Percentiles rank a stretch among this genome's conserved stretches.
phyloP scores from a whole-genome alignment of 1,140 invertebrate species.

The Micrasema minimum region DNA sequence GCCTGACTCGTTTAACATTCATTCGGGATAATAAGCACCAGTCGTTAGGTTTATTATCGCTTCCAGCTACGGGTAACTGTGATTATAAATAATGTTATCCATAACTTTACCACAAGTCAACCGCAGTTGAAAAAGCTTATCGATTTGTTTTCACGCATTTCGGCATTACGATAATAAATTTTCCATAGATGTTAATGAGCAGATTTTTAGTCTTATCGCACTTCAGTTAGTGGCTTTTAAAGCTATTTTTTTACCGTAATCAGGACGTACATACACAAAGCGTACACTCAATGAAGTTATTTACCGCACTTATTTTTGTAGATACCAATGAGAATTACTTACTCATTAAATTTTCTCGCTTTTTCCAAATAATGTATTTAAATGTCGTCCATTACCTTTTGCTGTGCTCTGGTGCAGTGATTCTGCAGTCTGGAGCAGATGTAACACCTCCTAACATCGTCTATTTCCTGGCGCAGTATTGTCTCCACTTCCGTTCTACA shows the following conservation, averaged over 20 bases:
- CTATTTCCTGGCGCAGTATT: slow-evolving; percentile 17
- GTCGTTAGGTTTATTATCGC: slow-evolving; percentile 23
- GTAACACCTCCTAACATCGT: background rate
- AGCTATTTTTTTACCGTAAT: too few species aligned
- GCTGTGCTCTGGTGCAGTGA: slow-evolving; percentile 1
- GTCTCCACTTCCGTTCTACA: slow-evolving; percentile 23
- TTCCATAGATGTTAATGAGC: slow-evolving; percentile 28
- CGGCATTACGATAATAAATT: slow-evolving; percentile 15
- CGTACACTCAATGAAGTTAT: too few species aligned
- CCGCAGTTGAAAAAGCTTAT: slow-evolving; percentile 26
- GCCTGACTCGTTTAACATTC: background rate
- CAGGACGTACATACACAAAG: too few species aligned
- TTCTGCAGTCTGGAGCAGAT: slow-evolving; percentile 17
- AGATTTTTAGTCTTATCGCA: slow-evolving; percentile 15
- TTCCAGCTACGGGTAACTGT: slow-evolving; percentile 16
- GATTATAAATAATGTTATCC: slow-evolving; percentile 33
- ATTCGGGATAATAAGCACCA: too few species aligned
- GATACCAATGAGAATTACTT: too few species aligned
- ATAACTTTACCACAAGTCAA: slow-evolving; percentile 20
- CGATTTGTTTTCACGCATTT: slow-evolving; percentile 26
- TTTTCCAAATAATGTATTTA: too few species aligned
- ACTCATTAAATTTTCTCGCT: too few species aligned
- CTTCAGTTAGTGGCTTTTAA: too few species aligned
- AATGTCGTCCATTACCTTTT: background rate
- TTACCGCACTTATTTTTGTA: too few species aligned